Evolutionary conservation across 2,888 invertebrate species (phyloP).

Genomic region (Amiota minor): DNA sequence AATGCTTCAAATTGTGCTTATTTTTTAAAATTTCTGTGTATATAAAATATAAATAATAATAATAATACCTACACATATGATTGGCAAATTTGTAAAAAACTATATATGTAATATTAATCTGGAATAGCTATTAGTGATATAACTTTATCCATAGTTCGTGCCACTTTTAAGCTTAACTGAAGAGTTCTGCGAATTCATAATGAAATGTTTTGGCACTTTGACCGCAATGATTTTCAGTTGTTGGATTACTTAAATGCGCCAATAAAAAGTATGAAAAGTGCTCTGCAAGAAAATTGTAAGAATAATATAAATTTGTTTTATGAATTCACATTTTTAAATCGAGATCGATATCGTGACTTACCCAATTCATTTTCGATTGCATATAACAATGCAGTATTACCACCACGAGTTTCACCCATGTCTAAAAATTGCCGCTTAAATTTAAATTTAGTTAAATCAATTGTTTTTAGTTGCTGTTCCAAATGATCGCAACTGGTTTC

Average conservation of each 20-base stretch:
- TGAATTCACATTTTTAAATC: not conserved
- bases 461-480: slow-evolving; percentile 15
- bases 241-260: slow-evolving; percentile 68
- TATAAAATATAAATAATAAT: too few relatives aligned
- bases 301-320: slow-evolving; percentile 1
- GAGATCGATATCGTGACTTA: slow-evolving; percentile 44
- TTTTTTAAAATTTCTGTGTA: too few relatives aligned
- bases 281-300: slow-evolving; percentile 50
- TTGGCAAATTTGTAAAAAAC: too few relatives aligned
- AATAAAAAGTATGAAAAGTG: slow-evolving; percentile 67
- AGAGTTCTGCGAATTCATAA: slow-evolving; percentile 60
- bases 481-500: slow-evolving; percentile 41
- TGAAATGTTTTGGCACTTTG: slow-evolving; percentile 63
- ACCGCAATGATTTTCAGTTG: slow-evolving; percentile 64
- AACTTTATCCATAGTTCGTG: slow-evolving; percentile 63
- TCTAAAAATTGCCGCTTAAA: slow-evolving; percentile 61
- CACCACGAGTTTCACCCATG: slow-evolving; percentile 62
- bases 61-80: too few relatives aligned
- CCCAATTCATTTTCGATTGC: slow-evolving; percentile 65
- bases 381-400: slow-evolving; percentile 64
- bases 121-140: slow-evolving; percentile 43
- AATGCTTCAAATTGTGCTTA: too few relatives aligned
- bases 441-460: slow-evolving; percentile 33
- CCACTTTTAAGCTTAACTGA: slow-evolving; percentile 61
- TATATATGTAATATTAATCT: too few relatives aligned